phyloP scores from a whole-genome alignment of 2,113 vertebrate species.

The Colius striatus region DNA sequence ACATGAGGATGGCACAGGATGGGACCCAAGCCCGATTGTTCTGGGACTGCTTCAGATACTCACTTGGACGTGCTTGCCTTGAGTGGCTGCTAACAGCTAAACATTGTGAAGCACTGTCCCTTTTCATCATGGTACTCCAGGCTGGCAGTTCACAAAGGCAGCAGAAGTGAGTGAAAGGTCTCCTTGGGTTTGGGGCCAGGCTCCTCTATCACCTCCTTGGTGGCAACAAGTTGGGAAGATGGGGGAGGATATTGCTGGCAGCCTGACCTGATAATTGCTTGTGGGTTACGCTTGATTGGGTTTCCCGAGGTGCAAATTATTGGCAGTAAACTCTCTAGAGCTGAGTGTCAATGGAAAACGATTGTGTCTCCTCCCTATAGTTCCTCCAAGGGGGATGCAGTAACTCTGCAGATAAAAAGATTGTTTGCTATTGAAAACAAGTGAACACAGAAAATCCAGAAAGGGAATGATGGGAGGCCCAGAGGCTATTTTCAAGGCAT shows the following conservation, averaged over 20 bases:
- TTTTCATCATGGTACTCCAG: background rate
- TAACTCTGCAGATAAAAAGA: background rate
- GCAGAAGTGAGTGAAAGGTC: background rate
- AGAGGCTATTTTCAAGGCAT: background rate
- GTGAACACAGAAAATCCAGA: background rate
- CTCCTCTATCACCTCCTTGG: rapidly evolving
- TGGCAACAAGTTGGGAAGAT: background rate
- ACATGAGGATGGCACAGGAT: background rate
- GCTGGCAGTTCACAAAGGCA: background rate
- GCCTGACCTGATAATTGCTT: background rate
- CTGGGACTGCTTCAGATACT: background rate
- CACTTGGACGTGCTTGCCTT: rapidly evolving
- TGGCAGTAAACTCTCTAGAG: background rate
- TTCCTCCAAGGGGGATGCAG: rapidly evolving
- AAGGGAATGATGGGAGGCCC: background rate
- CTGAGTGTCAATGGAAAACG: background rate
- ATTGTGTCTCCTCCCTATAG: background rate
- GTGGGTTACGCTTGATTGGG: rapidly evolving
- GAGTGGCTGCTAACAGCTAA: background rate
- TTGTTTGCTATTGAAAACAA: background rate
- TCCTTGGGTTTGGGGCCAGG: background rate
- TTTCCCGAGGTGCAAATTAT: background rate
- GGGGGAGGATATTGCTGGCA: background rate
- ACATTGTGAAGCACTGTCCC: rapidly evolving
- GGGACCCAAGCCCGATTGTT: rapidly evolving